A percentile compares a stretch with the other conserved stretches of the same genome.
phyloP scores from a whole-genome alignment of 92 coral and sea anemone species.

The Porites cylindrica region DNA sequence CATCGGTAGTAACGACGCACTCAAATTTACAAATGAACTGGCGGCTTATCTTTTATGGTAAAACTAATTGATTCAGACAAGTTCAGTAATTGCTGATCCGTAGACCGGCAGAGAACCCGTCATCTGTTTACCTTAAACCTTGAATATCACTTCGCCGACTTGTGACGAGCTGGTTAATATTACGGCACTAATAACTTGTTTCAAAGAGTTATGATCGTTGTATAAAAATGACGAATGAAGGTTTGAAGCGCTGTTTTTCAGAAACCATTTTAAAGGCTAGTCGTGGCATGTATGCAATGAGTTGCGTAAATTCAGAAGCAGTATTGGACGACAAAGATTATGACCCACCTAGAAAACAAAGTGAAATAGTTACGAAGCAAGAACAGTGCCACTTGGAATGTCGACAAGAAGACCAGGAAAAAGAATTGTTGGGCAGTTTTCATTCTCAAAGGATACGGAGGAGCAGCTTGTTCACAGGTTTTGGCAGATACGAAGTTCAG shows the following conservation, averaged over 20 bases:
- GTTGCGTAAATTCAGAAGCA: slow-evolving; percentile 16
- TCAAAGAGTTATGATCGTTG: too few species aligned
- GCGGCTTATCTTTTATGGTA: background rate
- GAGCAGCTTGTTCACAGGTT: slow-evolving; percentile 21
- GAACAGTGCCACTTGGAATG: background rate
- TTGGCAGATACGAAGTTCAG: background rate
- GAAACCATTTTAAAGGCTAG: slow-evolving; percentile 2
- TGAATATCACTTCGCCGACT: background rate
- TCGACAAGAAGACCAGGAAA: background rate
- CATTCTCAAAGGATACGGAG: slow-evolving; percentile 7
- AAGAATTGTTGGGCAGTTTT: background rate
- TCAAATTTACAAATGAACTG: slow-evolving; percentile 17
- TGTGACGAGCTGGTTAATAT: background rate
- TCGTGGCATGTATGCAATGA: background rate
- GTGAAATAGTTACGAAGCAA: background rate
- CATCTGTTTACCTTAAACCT: background rate
- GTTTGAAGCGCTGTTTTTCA: slow-evolving; percentile 16
- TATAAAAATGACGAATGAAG: slow-evolving; percentile 30
- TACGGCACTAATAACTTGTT: background rate
- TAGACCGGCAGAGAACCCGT: background rate
- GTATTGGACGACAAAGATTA: slow-evolving; percentile 10
- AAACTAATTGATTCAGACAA: slow-evolving; percentile 39
- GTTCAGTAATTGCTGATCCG: slow-evolving; percentile 17
- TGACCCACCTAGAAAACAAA: background rate
- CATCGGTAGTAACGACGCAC: background rate